These are phyloP conservation scores for Gasterosteus nipponicus DNA, from an alignment of 2,113 vertebrate species.

Conservation along the genomic window DNA sequence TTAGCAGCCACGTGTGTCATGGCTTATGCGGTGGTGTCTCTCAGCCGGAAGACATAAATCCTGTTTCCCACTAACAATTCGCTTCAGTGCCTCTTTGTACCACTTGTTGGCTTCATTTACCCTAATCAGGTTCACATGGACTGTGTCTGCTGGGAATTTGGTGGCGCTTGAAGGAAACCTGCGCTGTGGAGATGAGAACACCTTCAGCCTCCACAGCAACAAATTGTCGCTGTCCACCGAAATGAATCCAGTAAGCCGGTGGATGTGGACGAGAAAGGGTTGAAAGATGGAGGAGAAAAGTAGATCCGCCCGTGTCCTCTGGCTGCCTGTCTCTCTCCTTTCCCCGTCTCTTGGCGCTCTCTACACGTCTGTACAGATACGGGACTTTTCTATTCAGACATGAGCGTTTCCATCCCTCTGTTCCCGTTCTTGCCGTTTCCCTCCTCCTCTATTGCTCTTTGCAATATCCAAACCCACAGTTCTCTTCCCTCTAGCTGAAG, in stretches of 20 bases:
- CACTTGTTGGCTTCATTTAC: constrained; percentile 55
- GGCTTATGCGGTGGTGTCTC: constrained; percentile 41
- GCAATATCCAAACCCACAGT: background rate
- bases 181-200: constrained; percentile 52
- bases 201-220: constrained; percentile 5
- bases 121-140: constrained; percentile 38
- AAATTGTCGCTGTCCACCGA: constrained; percentile 33
- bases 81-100: constrained; percentile 36
- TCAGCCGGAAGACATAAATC: constrained; percentile 20
- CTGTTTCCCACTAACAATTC: constrained; percentile 36
- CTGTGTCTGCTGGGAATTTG: constrained; percentile 31
- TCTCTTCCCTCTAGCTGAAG: background rate
- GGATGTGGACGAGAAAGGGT: background rate
- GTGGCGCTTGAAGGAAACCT: constrained; percentile 30
- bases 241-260: constrained; percentile 23
- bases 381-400: constrained; percentile 1
- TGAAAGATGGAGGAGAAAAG: constrained; percentile 38
- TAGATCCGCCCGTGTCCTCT: constrained; percentile 9
- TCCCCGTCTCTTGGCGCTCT: background rate
- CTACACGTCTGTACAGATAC: background rate
- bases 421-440: background rate
- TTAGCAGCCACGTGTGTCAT: no score
- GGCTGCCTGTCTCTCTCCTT: background rate
- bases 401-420: background rate
- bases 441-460: background rate